Evolutionary conservation across 2,797 vertebrate species (phyloP).

Genomic region (Pachyuromys duprasi): DNA sequence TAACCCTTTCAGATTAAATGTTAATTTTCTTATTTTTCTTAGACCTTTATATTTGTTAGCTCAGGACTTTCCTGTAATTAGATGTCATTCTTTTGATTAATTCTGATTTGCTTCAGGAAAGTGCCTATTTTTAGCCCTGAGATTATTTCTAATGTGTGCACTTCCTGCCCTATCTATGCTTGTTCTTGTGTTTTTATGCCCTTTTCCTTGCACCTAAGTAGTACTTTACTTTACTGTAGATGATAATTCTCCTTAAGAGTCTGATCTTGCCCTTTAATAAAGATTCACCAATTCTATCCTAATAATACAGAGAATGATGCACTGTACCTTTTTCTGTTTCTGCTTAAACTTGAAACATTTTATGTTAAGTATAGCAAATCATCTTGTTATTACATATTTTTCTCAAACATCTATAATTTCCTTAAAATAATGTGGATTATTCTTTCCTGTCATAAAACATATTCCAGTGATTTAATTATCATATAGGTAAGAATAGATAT

Average conservation of each 20-base stretch:
- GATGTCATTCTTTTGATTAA: conserved; percentile 74
- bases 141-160: conserved; percentile 67
- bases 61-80: conserved; percentile 71
- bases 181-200: conserved; percentile 50
- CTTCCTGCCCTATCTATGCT: conserved; percentile 46
- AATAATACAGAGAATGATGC: conserved; percentile 41
- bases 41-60: conserved; percentile 67
- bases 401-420: conserved; percentile 20
- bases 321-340: conserved; percentile 24
- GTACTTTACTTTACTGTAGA: conserved; percentile 68
- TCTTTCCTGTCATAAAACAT: conserved; percentile 34
- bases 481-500: conserved; percentile 21
- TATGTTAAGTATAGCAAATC: conserved; percentile 25
- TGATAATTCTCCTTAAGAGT: conserved; percentile 65
- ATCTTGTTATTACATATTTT: conserved; percentile 40
- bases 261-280: conserved; percentile 51
- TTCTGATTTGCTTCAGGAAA: conserved; percentile 73
- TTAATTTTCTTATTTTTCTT: conserved; percentile 76
- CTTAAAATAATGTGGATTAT: conserved; percentile 32
- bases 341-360: conserved; percentile 53
- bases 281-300: conserved; percentile 34
- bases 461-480: conserved; percentile 59
- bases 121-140: conserved; percentile 55
- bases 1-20: conserved; percentile 79
- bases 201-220: conserved; percentile 58